Evolutionary conservation across 2,113 vertebrate species (phyloP).

Genomic region (Rhinoderma darwinii): DNA sequence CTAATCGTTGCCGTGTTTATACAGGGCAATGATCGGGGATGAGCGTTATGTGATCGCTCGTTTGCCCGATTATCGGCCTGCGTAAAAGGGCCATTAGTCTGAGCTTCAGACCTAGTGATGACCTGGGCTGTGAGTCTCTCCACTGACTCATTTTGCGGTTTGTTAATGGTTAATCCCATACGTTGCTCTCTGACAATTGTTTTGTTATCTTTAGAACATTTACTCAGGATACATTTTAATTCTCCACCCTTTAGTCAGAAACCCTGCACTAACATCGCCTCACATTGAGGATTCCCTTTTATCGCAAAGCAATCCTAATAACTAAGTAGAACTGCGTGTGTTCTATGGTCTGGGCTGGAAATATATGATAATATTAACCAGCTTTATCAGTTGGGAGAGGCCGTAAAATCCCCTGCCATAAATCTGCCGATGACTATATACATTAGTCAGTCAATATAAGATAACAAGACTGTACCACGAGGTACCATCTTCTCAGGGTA

Average conservation of each 20-base stretch:
- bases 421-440: not conserved
- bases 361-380: not conserved
- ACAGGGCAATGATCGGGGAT: too few relatives aligned
- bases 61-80: too few relatives aligned
- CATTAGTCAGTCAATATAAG: not conserved
- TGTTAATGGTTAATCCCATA: too few relatives aligned
- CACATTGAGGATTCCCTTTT: not conserved
- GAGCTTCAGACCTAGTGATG: too few relatives aligned
- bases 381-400: slow-evolving; percentile 24
- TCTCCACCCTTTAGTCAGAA: not conserved
- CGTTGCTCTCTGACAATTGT: too few relatives aligned
- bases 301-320: not conserved
- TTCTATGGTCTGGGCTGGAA: not conserved
- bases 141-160: too few relatives aligned
- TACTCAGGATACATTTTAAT: not conserved
- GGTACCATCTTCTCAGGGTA: not conserved
- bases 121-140: too few relatives aligned
- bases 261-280: not conserved
- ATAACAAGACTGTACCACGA: not conserved
- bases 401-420: not conserved
- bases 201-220: too few relatives aligned
- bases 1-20: too few relatives aligned
- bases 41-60: too few relatives aligned
- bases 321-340: not conserved
- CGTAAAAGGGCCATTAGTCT: too few relatives aligned